phyloP scores from a whole-genome alignment of 2,113 vertebrate species.

The Prunella himalayana region DNA sequence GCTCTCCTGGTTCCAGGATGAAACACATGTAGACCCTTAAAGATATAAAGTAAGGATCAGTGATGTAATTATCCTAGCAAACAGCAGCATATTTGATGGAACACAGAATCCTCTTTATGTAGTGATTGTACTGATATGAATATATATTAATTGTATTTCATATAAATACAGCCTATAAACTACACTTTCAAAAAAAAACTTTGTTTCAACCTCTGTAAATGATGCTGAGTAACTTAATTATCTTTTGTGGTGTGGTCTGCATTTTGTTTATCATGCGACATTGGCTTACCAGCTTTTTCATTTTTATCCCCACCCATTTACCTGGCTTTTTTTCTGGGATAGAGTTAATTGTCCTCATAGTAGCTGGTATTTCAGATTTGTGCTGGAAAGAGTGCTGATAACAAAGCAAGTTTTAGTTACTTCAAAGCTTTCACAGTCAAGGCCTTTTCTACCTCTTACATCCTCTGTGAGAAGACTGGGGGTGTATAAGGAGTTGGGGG shows the following conservation, averaged over 20 bases:
- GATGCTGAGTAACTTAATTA: background rate
- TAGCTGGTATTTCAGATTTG: background rate
- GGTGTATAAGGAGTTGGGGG: fast-evolving
- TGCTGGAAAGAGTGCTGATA: background rate
- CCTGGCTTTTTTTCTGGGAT: background rate
- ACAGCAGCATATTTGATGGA: background rate
- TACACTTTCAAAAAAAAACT: background rate
- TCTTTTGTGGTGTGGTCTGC: background rate
- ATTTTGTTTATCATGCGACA: background rate
- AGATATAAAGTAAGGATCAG: background rate
- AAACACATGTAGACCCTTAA: background rate
- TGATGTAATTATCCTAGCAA: background rate
- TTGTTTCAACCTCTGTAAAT: background rate
- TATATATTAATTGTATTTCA: background rate
- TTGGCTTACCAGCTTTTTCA: background rate
- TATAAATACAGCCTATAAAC: background rate
- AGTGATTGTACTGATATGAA: background rate
- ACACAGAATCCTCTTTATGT: background rate
- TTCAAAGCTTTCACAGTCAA: background rate
- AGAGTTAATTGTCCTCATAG: background rate
- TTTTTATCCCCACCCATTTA: background rate
- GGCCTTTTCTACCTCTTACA: background rate
- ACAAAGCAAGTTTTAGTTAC: background rate
- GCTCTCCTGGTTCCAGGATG: background rate
- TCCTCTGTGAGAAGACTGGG: fast-evolving